These are phyloP conservation scores for Nerophis ophidion DNA, from an alignment of 2,113 vertebrate genomes.

Conservation along the genomic window DNA sequence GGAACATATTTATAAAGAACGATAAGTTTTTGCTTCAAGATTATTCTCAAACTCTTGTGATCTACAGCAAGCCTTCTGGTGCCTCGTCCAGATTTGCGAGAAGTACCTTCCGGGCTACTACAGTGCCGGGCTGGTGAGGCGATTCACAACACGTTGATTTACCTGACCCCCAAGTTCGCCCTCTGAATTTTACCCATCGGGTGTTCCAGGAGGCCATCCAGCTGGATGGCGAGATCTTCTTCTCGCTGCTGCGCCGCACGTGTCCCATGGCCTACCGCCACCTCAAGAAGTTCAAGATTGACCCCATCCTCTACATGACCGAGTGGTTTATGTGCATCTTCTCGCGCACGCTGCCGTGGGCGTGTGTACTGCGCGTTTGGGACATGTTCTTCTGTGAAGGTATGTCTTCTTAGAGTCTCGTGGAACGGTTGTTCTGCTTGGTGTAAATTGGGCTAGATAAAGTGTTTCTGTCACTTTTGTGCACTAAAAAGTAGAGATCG, in stretches of 20 bases:
- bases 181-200: neutral
- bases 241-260: constrained; percentile 77
- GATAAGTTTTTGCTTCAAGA: too few species aligned
- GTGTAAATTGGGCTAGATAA: too few species aligned
- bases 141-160: neutral
- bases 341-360: constrained; percentile 86
- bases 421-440: too few species aligned
- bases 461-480: too few species aligned
- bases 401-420: constrained; percentile 30
- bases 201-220: constrained; percentile 83
- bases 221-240: constrained; percentile 89
- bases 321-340: constrained; percentile 96
- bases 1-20: neutral
- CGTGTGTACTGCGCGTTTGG: constrained; percentile 85
- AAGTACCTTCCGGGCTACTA: constrained; percentile 89
- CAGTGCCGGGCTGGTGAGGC: constrained; percentile 86
- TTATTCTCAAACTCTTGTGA: constrained; percentile 5
- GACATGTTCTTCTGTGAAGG: constrained; percentile 97
- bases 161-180: fast-evolving
- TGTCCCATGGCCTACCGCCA: constrained; percentile 86
- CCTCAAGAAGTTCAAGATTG: constrained; percentile 85
- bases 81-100: constrained; percentile 91
- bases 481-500: too few species aligned
- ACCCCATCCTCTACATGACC: constrained; percentile 90
- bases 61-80: constrained; percentile 90